These are phyloP conservation scores for Idris sp. DNA, from an alignment of 1,140 invertebrate species.

Conservation along the genomic window DNA sequence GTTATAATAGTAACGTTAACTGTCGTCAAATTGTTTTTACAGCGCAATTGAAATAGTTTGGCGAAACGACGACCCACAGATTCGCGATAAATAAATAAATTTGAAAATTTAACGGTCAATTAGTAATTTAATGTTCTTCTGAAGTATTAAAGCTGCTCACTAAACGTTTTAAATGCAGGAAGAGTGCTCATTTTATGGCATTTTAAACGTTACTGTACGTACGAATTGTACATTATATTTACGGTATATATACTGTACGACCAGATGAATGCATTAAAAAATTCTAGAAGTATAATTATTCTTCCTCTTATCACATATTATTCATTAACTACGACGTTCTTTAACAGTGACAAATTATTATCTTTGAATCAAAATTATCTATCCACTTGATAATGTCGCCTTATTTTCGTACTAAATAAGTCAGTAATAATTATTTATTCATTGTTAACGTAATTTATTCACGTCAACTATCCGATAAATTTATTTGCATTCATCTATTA, in stretches of 20 bases:
- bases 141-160: conserved; percentile 56
- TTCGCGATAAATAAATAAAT: conserved; percentile 63
- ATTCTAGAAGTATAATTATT: conserved; percentile 32
- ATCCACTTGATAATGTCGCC: neutral
- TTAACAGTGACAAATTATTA: conserved; percentile 34
- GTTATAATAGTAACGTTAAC: conserved; percentile 43
- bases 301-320: conserved; percentile 38
- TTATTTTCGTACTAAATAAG: conserved; percentile 2
- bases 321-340: conserved; percentile 16
- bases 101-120: conserved; percentile 62
- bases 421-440: conserved; percentile 8
- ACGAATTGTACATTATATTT: conserved; percentile 53
- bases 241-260: conserved; percentile 49
- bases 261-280: conserved; percentile 25
- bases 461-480: too few relatives aligned
- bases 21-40: conserved; percentile 54
- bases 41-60: conserved; percentile 49
- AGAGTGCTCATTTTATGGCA: conserved; percentile 58
- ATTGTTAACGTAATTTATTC: neutral
- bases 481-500: too few relatives aligned
- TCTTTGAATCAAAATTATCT: conserved; percentile 25
- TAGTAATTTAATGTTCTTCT: conserved; percentile 58
- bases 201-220: conserved; percentile 62
- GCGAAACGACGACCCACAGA: conserved; percentile 17
- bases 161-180: conserved; percentile 62